These are phyloP conservation scores for Varanus komodoensis DNA, from an alignment of 2,113 vertebrate genomes.

Conservation along the genomic window DNA sequence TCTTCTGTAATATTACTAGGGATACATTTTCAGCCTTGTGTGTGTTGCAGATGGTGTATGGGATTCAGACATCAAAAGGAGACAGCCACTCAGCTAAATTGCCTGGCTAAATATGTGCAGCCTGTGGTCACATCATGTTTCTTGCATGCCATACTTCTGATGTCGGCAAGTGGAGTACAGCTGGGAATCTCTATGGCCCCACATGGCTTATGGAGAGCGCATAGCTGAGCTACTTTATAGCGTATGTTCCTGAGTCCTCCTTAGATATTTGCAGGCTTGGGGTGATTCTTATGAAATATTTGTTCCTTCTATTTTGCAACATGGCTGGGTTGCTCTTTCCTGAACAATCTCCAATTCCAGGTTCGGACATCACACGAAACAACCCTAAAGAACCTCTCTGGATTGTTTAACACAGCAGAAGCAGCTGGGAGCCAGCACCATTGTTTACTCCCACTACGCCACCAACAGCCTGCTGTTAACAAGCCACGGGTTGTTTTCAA, in stretches of 20 bases:
- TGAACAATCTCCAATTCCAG: too few relatives aligned
- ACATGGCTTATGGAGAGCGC: slow-evolving; percentile 5
- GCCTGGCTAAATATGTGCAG: slow-evolving; percentile 48
- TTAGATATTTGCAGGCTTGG: not conserved
- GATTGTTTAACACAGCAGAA: too few relatives aligned
- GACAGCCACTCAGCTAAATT: slow-evolving; percentile 48
- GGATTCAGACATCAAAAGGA: slow-evolving; percentile 23
- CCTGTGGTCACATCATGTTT: slow-evolving; percentile 28
- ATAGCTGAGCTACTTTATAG: not conserved
- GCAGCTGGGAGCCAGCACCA: too few relatives aligned
- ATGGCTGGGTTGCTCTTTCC: too few relatives aligned
- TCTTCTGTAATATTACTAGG: slow-evolving; percentile 45
- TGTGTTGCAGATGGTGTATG: slow-evolving; percentile 42
- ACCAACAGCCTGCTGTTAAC: too few relatives aligned
- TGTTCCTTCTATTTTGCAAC: not conserved
- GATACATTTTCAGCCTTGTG: slow-evolving; percentile 20
- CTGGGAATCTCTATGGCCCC: slow-evolving; percentile 30
- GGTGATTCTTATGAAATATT: not conserved
- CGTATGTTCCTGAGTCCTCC: not conserved
- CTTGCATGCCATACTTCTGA: slow-evolving; percentile 43
- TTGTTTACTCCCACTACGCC: too few relatives aligned
- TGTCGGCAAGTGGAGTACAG: slow-evolving; percentile 40
- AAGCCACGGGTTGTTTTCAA: too few relatives aligned
- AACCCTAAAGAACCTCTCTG: too few relatives aligned
- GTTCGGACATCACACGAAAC: too few relatives aligned